These are phyloP conservation scores for Siniperca chuatsi DNA, from an alignment of 2,113 vertebrate genomes.

Conservation along the genomic window DNA sequence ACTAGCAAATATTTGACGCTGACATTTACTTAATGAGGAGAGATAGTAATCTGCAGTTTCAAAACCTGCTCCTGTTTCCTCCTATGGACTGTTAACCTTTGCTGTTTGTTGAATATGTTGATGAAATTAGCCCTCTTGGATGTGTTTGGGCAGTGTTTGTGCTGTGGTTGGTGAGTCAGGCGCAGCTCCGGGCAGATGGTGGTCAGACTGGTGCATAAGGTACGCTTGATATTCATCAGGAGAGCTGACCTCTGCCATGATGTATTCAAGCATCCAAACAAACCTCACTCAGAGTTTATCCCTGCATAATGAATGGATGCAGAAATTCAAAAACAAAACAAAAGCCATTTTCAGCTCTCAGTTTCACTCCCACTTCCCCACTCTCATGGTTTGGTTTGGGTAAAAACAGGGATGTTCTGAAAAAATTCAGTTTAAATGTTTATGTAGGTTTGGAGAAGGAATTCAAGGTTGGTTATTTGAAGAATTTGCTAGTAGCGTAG, in stretches of 20 bases:
- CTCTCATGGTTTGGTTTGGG: background rate
- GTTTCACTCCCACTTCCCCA: constrained; percentile 5
- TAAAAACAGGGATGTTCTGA: constrained; percentile 26
- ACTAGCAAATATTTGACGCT: constrained; percentile 58
- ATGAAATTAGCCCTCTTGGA: constrained; percentile 85
- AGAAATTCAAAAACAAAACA: constrained; percentile 60
- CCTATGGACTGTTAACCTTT: constrained; percentile 75
- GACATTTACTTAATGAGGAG: constrained; percentile 74
- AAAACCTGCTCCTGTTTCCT: constrained; percentile 64
- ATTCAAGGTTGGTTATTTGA: constrained; percentile 25
- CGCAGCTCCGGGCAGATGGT: constrained; percentile 82
- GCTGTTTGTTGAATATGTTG: constrained; percentile 84
- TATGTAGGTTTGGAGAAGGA: background rate
- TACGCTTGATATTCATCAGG: constrained; percentile 83
- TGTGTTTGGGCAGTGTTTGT: constrained; percentile 71
- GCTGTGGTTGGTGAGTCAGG: constrained; percentile 68
- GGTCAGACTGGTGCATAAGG: constrained; percentile 70
- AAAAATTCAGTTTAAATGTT: background rate
- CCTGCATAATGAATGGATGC: constrained; percentile 76
- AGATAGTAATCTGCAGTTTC: constrained; percentile 69
- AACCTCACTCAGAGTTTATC: constrained; percentile 64
- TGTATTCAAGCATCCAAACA: constrained; percentile 72
- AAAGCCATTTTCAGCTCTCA: constrained; percentile 54
- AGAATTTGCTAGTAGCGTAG: background rate
- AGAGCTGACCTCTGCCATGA: constrained; percentile 64